Base-by-base conservation (phyloP, 1,140 invertebrate genomes). In the Drosophila pectinifera region DNA sequence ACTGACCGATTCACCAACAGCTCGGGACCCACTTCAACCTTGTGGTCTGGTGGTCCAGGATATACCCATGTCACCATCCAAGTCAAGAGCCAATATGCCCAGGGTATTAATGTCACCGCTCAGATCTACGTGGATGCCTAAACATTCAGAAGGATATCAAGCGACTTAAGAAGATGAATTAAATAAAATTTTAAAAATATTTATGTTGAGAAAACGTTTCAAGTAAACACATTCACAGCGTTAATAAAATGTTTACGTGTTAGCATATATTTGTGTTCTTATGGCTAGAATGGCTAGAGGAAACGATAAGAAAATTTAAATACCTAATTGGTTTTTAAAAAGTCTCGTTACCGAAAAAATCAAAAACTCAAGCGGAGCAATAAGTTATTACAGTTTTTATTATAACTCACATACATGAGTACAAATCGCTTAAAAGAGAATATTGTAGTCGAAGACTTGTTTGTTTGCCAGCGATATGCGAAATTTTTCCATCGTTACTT, bases 401-500 rank as follows among this genome's bases (percentile, higher is more conserved):
- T 18, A 11, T 14, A 18, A 13, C 24, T 18, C 7, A 14, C n/a
- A 34, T 34, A 10, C 14, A 13, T 0, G 13, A 11, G 18, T 36
- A 36, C 6, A 51, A 11, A 5, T 16, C 28, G 18, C 28, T 34
- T 14, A 51, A 6, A 20, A 34, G 48, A 20, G 13, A 51, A 20
- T 51, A 51, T 20, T 34, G 11, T 31, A 51, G 6, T 3, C 18
- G 11, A 2, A 34, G 28, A 14, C 28, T 13, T 7, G 56, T 28
- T 75, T 98, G 94, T 24, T 98, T 13, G 2, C 45, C 22, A 13
- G 31, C 39, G 7, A 28, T 8, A 0, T 5, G n/a, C 6, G 18
- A 28, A 1, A 7, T 22, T 24, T n/a, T n/a, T 34, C 28, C 41
- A 24, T 6, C 1, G 7, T 10, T 10, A 11, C 11, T 34, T 31